A percentile compares a stretch with the other conserved stretches of the same genome.
These are phyloP conservation scores for Porphyrio hochstetteri DNA, from an alignment of 2,113 vertebrate species.

Conservation along the genomic window DNA sequence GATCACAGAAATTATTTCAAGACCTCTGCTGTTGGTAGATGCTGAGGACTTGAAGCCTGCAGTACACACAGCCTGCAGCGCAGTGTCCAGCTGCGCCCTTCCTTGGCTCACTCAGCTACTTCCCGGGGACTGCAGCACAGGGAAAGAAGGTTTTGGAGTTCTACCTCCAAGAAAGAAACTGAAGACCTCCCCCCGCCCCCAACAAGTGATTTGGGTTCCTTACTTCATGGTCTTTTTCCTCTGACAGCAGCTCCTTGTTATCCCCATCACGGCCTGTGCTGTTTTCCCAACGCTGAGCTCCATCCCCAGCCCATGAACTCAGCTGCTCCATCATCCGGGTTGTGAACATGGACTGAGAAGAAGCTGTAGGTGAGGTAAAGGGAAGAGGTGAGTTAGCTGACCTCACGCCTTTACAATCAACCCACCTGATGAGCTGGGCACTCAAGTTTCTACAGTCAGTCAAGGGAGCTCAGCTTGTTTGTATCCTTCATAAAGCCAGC, in stretches of 20 bases:
- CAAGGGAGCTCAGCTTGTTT: not conserved
- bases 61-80: accelerated
- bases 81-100: not conserved
- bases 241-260: not conserved
- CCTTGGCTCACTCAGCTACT: not conserved
- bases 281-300: not conserved
- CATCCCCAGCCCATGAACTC: not conserved
- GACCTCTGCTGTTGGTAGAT: not conserved
- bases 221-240: not conserved
- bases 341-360: not conserved
- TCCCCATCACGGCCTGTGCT: too few relatives aligned
- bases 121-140: not conserved
- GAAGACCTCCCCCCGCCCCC: not conserved
- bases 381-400: not conserved
- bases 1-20: not conserved
- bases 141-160: not conserved
- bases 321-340: not conserved
- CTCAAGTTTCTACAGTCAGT: not conserved
- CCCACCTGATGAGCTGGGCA: not conserved
- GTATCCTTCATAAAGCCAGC: not conserved
- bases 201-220: not conserved
- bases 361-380: slow-evolving; percentile 9
- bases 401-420: not conserved
- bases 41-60: not conserved
- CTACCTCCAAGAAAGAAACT: not conserved